Evolutionary conservation across 2,113 vertebrate species (phyloP).

Genomic region (Neotoma lepida): DNA sequence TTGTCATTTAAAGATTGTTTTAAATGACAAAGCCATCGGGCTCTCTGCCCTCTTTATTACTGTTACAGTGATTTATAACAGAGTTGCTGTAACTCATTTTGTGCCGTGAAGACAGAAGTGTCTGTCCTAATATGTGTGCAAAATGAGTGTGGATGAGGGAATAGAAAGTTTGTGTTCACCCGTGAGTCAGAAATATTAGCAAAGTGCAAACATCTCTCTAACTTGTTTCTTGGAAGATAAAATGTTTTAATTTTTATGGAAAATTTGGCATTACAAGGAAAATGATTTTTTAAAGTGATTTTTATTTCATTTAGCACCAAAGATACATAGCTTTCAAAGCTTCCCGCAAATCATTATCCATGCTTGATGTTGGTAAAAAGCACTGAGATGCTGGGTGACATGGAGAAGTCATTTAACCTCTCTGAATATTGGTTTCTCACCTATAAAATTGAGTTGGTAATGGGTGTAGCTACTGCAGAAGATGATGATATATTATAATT

Average conservation of each 20-base stretch:
- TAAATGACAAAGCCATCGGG: conserved; percentile 50
- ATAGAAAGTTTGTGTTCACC: conserved; percentile 30
- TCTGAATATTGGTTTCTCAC: conserved; percentile 42
- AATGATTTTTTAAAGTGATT: conserved; percentile 1
- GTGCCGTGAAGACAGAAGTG: neutral
- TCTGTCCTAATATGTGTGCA: neutral
- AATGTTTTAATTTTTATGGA: conserved; percentile 46
- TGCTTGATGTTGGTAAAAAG: neutral
- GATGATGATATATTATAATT: conserved; percentile 12
- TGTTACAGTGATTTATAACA: conserved; percentile 21
- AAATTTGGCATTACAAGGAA: conserved; percentile 31
- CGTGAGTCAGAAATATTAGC: conserved; percentile 40
- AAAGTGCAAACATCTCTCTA: conserved; percentile 12
- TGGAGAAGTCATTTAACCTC: conserved; percentile 6
- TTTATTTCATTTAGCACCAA: conserved; percentile 8
- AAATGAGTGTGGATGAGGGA: neutral
- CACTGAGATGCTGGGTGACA: neutral
- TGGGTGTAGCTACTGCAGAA: neutral
- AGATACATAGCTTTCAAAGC: neutral
- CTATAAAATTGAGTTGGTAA: neutral
- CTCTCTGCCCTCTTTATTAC: neutral
- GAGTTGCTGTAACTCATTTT: conserved; percentile 56
- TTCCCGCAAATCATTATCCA: neutral
- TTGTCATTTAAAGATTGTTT: conserved; percentile 20
- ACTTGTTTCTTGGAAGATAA: conserved; percentile 40